phyloP scores from a whole-genome alignment of 2,888 invertebrate genomes.

The Heliconius aoede region DNA sequence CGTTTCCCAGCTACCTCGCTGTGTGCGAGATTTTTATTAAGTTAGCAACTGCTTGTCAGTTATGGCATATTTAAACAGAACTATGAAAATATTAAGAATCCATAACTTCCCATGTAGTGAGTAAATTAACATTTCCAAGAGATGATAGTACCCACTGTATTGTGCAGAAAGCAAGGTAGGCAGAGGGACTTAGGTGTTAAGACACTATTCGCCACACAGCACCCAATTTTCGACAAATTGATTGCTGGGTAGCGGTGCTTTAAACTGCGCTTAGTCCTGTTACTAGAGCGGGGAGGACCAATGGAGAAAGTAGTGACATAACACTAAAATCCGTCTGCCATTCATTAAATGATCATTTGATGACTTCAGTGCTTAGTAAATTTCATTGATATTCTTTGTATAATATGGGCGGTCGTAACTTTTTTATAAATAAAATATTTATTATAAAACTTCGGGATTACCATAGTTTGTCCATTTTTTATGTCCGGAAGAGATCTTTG shows the following conservation, averaged over 20 bases:
- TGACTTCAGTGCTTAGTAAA: background rate
- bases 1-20: no score
- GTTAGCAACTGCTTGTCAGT: no score
- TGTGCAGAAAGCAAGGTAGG: background rate
- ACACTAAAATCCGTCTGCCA: background rate
- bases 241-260: background rate
- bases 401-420: slow-evolving; percentile 1
- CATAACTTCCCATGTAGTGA: no score
- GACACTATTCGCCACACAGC: background rate
- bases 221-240: background rate
- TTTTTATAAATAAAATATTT: slow-evolving; percentile 16
- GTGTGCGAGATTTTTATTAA: no score
- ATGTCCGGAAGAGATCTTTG: slow-evolving; percentile 47
- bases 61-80: no score
- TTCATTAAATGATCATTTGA: background rate
- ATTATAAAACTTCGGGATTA: slow-evolving; percentile 16
- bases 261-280: background rate
- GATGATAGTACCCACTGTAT: background rate
- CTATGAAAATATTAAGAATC: no score
- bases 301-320: background rate
- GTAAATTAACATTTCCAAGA: no score
- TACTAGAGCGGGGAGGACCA: background rate
- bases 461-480: slow-evolving; percentile 29
- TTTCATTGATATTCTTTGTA: background rate
- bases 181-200: background rate